Evolutionary conservation across 2,113 vertebrate species (phyloP), one percentile per base, ranked within the genome.

Genomic region (Datnioides undecimradiatus): DNA sequence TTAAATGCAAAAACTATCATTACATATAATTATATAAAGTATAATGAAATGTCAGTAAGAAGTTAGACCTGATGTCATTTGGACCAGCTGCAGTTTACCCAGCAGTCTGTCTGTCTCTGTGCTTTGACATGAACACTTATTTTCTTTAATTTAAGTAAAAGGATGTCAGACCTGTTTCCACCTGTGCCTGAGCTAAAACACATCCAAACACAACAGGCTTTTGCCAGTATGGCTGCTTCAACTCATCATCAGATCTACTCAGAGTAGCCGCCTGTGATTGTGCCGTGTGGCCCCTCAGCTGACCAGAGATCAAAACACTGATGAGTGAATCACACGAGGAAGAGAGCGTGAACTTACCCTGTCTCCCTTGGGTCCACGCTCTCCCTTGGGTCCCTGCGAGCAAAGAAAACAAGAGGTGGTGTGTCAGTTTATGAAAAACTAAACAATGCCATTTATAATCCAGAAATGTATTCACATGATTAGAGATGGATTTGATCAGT

Each of bases 351-450:
- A 43, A 83, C 96, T 71, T 95, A 99, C 98, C 93, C 94, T 95
- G 0, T 97, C 97, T 86, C 97, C 98, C 88, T 93, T 97, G 79
- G 95, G 94, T 66, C 98, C 97, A 36, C 90, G 90, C 17, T 96
- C 95, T 95, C 97, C 97, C 74, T 90, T 96, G 90, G 97, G 97
- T 93, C 97, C 98, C 97, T 98, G 8, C 70, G 33, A 43, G 16
- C 0, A 21, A 75, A 86, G 57, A 57, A 41, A 58, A 73, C 60
- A 60, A 66, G 16, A 55, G 6, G n/a, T 0, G 17, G 6, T n/a
- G 23, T 78, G 5, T 80, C 25, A 59, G 27, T 34, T 2, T 16
- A 12, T 60, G 13, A 75, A 1, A 41, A 49, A 64, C 0, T 0
- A 0, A 11, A 62, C 9, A 0, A 33, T 45, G 2, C 16, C 4